These are phyloP conservation scores for Eptatretus atami DNA, from an alignment of 2,797 vertebrate species.

Conservation along the genomic window DNA sequence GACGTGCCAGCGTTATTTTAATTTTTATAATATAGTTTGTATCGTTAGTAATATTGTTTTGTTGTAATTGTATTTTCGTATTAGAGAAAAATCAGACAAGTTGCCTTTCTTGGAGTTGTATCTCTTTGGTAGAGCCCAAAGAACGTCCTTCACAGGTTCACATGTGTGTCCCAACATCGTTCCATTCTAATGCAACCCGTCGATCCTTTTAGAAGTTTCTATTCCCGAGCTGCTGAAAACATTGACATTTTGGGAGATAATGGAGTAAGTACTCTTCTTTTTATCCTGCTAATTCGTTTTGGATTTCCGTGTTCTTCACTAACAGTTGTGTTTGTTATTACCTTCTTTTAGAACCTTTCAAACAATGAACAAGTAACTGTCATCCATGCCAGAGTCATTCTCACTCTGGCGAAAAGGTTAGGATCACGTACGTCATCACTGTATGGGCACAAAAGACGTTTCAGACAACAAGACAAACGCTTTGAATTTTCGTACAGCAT, in stretches of 20 bases:
- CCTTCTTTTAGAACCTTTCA: slow-evolving; percentile 35
- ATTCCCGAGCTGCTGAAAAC: slow-evolving; percentile 81
- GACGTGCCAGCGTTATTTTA: accelerated
- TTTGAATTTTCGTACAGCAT: too few species aligned
- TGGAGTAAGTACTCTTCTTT: slow-evolving; percentile 78
- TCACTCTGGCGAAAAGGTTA: slow-evolving; percentile 79
- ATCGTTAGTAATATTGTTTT: too few species aligned
- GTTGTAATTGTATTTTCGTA: too few species aligned
- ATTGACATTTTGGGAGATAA: slow-evolving; percentile 90
- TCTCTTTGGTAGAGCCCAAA: too few species aligned
- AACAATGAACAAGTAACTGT: slow-evolving; percentile 80
- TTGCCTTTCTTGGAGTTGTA: slow-evolving; percentile 8
- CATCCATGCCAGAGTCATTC: slow-evolving; percentile 66
- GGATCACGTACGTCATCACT: neutral
- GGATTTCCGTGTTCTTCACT: neutral
- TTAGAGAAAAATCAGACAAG: too few species aligned
- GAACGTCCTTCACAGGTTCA: too few species aligned
- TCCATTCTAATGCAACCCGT: too few species aligned
- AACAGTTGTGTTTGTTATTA: slow-evolving; percentile 11
- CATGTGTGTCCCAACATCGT: too few species aligned
- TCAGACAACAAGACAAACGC: too few species aligned
- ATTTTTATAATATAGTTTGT: too few species aligned
- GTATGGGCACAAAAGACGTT: too few species aligned
- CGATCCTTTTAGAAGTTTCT: slow-evolving; percentile 28
- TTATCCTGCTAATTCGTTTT: slow-evolving; percentile 3